phyloP scores from a whole-genome alignment of 2,797 vertebrate species.

The Labroides dimidiatus region DNA sequence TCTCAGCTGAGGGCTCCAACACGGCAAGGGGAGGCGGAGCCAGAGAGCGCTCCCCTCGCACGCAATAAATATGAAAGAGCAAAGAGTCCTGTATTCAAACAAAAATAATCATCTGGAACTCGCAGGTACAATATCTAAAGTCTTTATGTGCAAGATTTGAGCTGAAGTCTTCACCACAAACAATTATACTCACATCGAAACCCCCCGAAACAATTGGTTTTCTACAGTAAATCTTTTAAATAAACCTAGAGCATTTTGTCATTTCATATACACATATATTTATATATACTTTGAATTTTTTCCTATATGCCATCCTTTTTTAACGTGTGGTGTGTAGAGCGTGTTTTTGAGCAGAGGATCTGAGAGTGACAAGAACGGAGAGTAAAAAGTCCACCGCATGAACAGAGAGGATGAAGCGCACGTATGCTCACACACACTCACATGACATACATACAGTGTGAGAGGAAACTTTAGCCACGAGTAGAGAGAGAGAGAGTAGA shows the following conservation, averaged over 20 bases:
- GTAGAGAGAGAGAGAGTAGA: conserved; percentile 23
- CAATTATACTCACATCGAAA: conserved; percentile 78
- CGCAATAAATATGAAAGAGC: conserved; percentile 87
- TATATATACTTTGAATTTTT: conserved; percentile 77
- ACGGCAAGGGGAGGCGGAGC: conserved; percentile 44
- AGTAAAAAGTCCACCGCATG: conserved; percentile 50
- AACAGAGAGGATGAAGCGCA: conserved; percentile 63
- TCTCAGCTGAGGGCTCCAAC: conserved; percentile 44
- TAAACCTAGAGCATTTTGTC: conserved; percentile 83
- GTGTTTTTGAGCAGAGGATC: conserved; percentile 50
- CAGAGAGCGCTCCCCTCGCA: conserved; percentile 58
- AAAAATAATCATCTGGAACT: conserved; percentile 83
- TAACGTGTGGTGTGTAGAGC: conserved; percentile 50
- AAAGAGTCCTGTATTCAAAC: conserved; percentile 82
- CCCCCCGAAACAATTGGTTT: conserved; percentile 57
- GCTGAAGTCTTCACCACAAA: conserved; percentile 85
- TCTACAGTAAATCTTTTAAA: conserved; percentile 84
- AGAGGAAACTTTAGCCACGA: conserved; percentile 25
- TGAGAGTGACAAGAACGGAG: conserved; percentile 48
- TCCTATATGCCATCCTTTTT: conserved; percentile 76
- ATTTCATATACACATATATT: conserved; percentile 86
- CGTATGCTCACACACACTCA: conserved; percentile 37
- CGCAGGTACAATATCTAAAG: conserved; percentile 86
- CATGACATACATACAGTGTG: conserved; percentile 36
- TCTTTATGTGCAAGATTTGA: conserved; percentile 87